Conservation (phyloP, 1,140 invertebrate species). For the Plodia interpunctella region DNA sequence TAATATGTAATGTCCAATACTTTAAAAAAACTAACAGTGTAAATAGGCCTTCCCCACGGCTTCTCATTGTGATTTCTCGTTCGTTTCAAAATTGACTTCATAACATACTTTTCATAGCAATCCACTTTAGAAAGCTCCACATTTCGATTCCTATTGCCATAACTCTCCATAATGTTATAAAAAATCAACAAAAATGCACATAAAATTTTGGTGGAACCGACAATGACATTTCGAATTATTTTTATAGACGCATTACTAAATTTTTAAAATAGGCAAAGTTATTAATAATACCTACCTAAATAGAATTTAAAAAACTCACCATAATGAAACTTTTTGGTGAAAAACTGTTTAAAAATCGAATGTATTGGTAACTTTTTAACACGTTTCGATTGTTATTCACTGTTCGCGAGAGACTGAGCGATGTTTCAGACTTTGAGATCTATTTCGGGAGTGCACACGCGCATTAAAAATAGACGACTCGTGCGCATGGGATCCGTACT, state of each 20-base stretch:
- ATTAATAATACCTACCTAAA: not conserved
- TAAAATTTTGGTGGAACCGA: constrained; percentile 1
- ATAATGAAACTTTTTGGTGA: constrained; percentile 6
- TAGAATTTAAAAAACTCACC: constrained; percentile 6
- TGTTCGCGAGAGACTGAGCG: constrained; percentile 10
- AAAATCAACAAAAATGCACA: constrained; percentile 1
- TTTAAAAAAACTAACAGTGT: not conserved
- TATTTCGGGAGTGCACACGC: constrained; percentile 62
- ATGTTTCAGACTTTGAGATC: constrained; percentile 23
- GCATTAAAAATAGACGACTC: constrained; percentile 54
- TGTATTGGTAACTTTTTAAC: not conserved
- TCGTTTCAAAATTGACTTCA: constrained; percentile 6
- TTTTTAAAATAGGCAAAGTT: not conserved
- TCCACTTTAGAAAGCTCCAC: constrained; percentile 7
- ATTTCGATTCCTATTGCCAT: not conserved
- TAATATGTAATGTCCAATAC: not conserved
- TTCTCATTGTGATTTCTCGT: not conserved
- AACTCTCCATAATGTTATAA: constrained; percentile 7
- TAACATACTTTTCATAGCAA: not conserved
- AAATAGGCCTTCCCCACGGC: not conserved
- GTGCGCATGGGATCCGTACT: constrained; percentile 1
- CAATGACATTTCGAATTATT: too few relatives aligned
- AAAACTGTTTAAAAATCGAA: not conserved
- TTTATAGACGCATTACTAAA: too few relatives aligned
- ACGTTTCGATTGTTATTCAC: constrained; percentile 5